These are phyloP conservation scores for Trilocha varians DNA, from an alignment of 2,888 invertebrate species.

Conservation along the genomic window DNA sequence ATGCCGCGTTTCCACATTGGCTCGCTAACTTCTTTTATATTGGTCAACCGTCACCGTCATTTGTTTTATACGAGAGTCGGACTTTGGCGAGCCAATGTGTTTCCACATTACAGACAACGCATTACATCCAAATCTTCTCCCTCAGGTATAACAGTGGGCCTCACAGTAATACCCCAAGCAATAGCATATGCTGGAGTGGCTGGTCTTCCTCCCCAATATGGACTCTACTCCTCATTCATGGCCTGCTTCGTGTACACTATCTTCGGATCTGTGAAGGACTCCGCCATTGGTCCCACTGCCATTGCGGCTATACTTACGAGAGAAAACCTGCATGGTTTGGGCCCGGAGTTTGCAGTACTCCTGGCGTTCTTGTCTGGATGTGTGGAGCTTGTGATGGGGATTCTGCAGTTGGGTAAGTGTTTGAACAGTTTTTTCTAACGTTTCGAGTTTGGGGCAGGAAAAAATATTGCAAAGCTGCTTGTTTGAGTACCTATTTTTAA, in stretches of 20 bases:
- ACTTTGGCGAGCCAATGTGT: too few species aligned
- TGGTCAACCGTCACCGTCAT: too few species aligned
- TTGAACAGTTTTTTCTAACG: too few species aligned
- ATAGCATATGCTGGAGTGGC: slow-evolving; percentile 89
- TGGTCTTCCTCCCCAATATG: slow-evolving; percentile 83
- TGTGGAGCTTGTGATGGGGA: slow-evolving; percentile 80
- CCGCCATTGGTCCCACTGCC: slow-evolving; percentile 89
- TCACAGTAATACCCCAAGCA: slow-evolving; percentile 88
- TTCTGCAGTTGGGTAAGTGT: slow-evolving; percentile 78
- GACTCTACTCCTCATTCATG: slow-evolving; percentile 95
- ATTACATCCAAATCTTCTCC: neutral
- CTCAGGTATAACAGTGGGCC: slow-evolving; percentile 76
- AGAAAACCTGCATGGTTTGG: slow-evolving; percentile 80
- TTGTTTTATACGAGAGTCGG: too few species aligned
- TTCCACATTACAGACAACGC: too few species aligned
- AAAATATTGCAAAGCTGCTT: neutral
- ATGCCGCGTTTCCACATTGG: too few species aligned
- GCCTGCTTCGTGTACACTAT: slow-evolving; percentile 93
- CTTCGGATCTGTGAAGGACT: slow-evolving; percentile 81
- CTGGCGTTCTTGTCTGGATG: slow-evolving; percentile 81
- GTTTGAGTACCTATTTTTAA: too few species aligned
- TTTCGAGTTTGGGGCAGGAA: neutral
- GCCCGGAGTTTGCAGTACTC: slow-evolving; percentile 81
- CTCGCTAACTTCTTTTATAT: too few species aligned
- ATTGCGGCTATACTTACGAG: slow-evolving; percentile 86